These are phyloP conservation scores for Peribatodes rhomboidaria DNA, from an alignment of 2,888 invertebrate genomes.

Conservation along the genomic window DNA sequence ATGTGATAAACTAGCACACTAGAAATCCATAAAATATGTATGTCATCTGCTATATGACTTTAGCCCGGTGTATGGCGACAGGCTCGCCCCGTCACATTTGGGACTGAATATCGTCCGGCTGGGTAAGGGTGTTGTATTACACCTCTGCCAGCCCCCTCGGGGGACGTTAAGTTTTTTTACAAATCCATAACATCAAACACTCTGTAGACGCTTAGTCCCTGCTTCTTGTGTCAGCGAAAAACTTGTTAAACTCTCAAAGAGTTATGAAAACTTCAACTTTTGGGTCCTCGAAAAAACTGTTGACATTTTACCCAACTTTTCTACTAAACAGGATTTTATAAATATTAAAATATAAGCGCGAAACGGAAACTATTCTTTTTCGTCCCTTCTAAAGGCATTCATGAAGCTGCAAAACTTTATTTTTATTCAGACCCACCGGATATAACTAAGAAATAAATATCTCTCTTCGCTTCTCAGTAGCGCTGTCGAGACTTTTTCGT, in stretches of 20 bases:
- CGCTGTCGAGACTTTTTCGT: conserved; percentile 7
- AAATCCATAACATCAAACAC: neutral
- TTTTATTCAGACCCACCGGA: conserved; percentile 42
- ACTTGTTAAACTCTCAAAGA: conserved; percentile 79
- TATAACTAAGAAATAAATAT: conserved; percentile 44
- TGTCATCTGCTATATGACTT: too few species aligned
- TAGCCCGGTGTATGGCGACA: too few species aligned
- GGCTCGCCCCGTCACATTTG: too few species aligned
- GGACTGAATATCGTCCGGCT: too few species aligned
- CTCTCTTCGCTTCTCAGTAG: conserved; percentile 28
- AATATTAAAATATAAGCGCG: conserved; percentile 76
- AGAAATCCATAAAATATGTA: too few species aligned
- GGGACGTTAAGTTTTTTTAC: too few species aligned
- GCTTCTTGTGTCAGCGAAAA: conserved; percentile 74
- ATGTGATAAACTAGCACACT: neutral
- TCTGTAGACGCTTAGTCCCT: conserved; percentile 38
- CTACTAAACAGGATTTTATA: conserved; percentile 75
- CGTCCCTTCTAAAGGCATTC: conserved; percentile 64
- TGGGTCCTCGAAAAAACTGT: conserved; percentile 70
- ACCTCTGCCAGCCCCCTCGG: too few species aligned
- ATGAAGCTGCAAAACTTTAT: conserved; percentile 55
- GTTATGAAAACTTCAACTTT: conserved; percentile 82
- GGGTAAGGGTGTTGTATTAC: too few species aligned
- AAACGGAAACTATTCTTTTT: conserved; percentile 69
- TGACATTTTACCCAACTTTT: conserved; percentile 72